These are phyloP conservation scores for Polydrusus pterygomalis DNA, from an alignment of 2,888 invertebrate species.

Conservation along the genomic window DNA sequence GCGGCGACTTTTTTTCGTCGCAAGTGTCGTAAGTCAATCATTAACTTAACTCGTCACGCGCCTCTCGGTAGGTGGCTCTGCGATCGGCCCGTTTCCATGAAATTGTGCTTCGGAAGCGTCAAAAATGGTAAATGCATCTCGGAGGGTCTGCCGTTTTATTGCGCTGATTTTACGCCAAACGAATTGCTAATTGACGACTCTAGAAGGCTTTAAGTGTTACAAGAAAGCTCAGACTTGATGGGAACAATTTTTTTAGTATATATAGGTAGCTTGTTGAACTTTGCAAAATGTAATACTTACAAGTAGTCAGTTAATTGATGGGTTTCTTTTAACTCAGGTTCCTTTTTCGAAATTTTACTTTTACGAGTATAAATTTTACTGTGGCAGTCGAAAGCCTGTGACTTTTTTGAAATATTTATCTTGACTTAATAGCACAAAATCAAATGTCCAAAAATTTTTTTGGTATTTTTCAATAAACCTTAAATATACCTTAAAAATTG, in stretches of 20 bases:
- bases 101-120: constrained; percentile 61
- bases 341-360: too few species aligned
- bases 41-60: constrained; percentile 59
- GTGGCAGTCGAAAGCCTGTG: too few species aligned
- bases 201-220: constrained; percentile 1
- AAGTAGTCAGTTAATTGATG: too few species aligned
- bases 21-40: constrained; percentile 43
- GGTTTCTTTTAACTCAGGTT: too few species aligned
- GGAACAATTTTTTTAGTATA: neutral
- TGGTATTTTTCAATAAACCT: too few species aligned
- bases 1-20: constrained; percentile 18
- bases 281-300: too few species aligned
- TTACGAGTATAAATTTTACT: too few species aligned
- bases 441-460: too few species aligned
- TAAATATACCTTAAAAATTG: too few species aligned
- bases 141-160: constrained; percentile 57
- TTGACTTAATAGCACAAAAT: too few species aligned
- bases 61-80: constrained; percentile 61
- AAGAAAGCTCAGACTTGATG: constrained; percentile 4
- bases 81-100: constrained; percentile 59
- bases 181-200: constrained; percentile 53
- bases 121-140: constrained; percentile 62
- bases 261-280: too few species aligned
- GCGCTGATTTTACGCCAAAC: constrained; percentile 59
- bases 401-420: too few species aligned